Conservation (phyloP, 2,888 invertebrate species). For the Drymonia ruficornis region DNA sequence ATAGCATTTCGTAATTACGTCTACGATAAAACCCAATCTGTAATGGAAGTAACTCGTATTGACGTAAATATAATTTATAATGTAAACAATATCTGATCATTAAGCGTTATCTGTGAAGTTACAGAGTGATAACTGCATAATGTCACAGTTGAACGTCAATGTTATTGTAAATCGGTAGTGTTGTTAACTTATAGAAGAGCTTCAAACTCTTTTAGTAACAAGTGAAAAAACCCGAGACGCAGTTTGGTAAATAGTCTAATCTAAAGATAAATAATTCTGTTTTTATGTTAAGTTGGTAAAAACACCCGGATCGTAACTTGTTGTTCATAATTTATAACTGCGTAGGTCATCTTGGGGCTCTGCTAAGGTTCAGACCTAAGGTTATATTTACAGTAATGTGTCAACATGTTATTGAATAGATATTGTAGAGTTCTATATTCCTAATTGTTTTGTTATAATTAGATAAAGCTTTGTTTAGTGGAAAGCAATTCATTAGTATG, state of each 20-base stretch:
- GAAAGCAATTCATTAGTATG: too few relatives aligned
- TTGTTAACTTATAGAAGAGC: neutral
- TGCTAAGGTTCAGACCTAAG: neutral
- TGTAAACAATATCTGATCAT: slow-evolving; percentile 32
- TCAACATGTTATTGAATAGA: neutral
- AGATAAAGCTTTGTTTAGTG: too few relatives aligned
- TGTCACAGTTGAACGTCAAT: slow-evolving; percentile 37
- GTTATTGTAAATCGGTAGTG: slow-evolving; percentile 27
- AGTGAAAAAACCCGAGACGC: neutral
- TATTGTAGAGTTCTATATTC: too few relatives aligned
- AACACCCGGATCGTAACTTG: neutral
- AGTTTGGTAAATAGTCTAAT: neutral
- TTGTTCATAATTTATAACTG: neutral
- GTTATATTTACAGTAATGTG: neutral
- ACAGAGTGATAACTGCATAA: slow-evolving; percentile 33
- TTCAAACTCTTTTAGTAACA: neutral
- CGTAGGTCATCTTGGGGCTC: neutral
- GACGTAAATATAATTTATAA: slow-evolving; percentile 30
- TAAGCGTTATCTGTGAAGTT: slow-evolving; percentile 33
- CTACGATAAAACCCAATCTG: slow-evolving; percentile 17
- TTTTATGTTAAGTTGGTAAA: neutral
- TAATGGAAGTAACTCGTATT: slow-evolving; percentile 20
- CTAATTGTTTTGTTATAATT: too few relatives aligned
- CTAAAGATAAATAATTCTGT: neutral
- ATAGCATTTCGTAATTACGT: neutral